Evolutionary conservation across 2,888 invertebrate genomes (phyloP).

Genomic region (Dicroscelio sp.): DNA sequence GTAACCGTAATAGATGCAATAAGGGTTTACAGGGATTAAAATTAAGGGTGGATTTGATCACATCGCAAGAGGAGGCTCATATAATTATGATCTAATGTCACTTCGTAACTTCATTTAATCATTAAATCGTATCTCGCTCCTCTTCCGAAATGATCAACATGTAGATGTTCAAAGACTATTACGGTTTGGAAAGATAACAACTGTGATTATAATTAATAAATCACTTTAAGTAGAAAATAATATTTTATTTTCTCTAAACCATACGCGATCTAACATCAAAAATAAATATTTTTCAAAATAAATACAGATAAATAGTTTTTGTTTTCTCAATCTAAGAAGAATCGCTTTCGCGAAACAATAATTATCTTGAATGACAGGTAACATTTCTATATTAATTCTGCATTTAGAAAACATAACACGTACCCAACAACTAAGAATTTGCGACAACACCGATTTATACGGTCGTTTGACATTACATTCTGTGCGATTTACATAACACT

Average conservation of each 20-base stretch:
- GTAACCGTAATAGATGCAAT: too few relatives aligned
- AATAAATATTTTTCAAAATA: background rate
- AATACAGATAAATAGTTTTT: background rate
- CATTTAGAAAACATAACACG: background rate
- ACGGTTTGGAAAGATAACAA: background rate
- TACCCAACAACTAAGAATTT: background rate
- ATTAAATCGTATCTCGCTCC: too few relatives aligned
- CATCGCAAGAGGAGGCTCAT: too few relatives aligned
- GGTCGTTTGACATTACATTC: background rate
- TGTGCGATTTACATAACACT: conserved; percentile 38
- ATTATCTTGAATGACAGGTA: conserved; percentile 15
- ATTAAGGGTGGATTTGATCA: too few relatives aligned
- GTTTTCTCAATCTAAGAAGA: background rate
- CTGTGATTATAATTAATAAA: background rate
- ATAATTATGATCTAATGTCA: conserved; percentile 1
- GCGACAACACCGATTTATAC: background rate
- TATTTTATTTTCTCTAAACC: background rate
- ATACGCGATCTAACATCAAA: background rate
- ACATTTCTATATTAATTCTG: background rate
- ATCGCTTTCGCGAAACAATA: conserved; percentile 17
- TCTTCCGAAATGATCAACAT: conserved; percentile 45
- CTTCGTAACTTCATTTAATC: conserved; percentile 24
- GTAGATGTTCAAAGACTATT: conserved; percentile 49
- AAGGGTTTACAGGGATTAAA: too few relatives aligned
- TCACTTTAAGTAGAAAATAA: background rate